These are phyloP conservation scores for Lordiphosa collinella DNA, from an alignment of 1,140 invertebrate species.

Conservation along the genomic window DNA sequence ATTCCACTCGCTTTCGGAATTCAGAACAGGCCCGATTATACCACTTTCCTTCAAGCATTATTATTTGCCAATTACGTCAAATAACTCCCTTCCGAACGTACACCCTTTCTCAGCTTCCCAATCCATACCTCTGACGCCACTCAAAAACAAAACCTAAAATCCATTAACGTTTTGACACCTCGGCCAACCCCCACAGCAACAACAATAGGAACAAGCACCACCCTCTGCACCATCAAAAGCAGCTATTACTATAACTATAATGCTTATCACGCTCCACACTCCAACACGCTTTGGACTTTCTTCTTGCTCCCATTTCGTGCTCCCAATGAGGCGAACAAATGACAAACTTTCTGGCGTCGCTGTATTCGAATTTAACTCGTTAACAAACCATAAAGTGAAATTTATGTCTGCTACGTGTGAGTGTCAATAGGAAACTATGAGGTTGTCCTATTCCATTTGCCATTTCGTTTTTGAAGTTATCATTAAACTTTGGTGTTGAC, in stretches of 20 bases:
- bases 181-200: constrained; percentile 4
- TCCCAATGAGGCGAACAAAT: constrained; percentile 55
- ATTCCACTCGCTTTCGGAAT: no score
- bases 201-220: constrained; percentile 8
- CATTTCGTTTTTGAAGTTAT: constrained; percentile 47
- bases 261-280: constrained; percentile 71
- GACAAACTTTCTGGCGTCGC: constrained; percentile 65
- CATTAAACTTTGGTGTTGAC: constrained; percentile 52
- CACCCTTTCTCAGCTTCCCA: not conserved
- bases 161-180: constrained; percentile 46
- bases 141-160: constrained; percentile 47
- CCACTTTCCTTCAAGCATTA: no score
- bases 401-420: constrained; percentile 71
- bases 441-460: not conserved
- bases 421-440: constrained; percentile 33
- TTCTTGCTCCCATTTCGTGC: constrained; percentile 27
- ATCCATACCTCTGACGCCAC: constrained; percentile 21
- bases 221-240: constrained; percentile 25
- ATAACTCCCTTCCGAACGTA: no score
- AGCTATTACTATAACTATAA: constrained; percentile 61
- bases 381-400: constrained; percentile 77
- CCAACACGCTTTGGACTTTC: constrained; percentile 46
- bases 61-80: not conserved
- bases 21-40: no score
- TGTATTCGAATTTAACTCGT: constrained; percentile 77